Conservation (phyloP, 2,888 invertebrate species). For the Flexamia atlantica region DNA sequence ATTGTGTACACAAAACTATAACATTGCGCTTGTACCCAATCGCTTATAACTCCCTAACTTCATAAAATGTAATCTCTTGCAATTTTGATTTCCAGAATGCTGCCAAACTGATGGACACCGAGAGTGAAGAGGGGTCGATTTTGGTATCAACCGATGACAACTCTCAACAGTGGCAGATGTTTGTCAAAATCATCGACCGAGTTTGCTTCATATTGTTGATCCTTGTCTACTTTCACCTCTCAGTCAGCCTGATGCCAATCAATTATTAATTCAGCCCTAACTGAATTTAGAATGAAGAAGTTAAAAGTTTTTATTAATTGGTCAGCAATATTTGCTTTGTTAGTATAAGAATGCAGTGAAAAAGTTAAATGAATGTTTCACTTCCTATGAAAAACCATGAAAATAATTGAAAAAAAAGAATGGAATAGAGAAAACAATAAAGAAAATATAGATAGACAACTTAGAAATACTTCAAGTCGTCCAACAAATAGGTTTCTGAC, state of each 20-base stretch:
- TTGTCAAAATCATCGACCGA: slow-evolving; percentile 33
- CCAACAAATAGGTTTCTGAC: too few species aligned
- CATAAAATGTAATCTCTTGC: too few species aligned
- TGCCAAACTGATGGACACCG: not conserved
- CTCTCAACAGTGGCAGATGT: slow-evolving; percentile 35
- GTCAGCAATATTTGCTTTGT: not conserved
- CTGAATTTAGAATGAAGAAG: not conserved
- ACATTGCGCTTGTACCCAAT: too few species aligned
- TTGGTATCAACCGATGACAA: slow-evolving; percentile 22
- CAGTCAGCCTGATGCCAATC: slow-evolving; percentile 1
- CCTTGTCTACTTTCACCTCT: slow-evolving; percentile 12
- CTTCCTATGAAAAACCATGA: too few species aligned
- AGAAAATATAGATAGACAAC: too few species aligned
- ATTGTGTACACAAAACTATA: too few species aligned
- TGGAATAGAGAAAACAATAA: too few species aligned
- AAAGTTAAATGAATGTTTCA: too few species aligned
- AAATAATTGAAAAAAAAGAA: too few species aligned
- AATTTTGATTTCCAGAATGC: slow-evolving; percentile 41
- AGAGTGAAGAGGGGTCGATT: slow-evolving; percentile 41
- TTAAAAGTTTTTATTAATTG: not conserved
- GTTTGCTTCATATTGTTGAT: not conserved
- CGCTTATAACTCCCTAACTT: too few species aligned
- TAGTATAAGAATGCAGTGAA: too few species aligned
- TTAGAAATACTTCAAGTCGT: too few species aligned
- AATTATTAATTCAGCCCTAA: not conserved